phyloP scores from a whole-genome alignment of 1,140 invertebrate species.

The Hycleus cichorii region DNA sequence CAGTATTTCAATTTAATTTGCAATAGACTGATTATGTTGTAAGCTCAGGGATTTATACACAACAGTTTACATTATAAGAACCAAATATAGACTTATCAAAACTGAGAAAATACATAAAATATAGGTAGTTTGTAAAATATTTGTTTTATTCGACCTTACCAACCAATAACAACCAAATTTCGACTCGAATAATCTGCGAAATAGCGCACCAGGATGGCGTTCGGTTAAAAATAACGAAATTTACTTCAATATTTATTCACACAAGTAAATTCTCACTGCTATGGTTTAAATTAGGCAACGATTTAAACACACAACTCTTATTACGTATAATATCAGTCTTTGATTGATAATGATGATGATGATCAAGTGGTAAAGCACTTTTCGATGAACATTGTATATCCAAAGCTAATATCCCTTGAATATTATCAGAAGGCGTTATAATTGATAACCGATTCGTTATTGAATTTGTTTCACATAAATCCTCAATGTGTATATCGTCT shows the following conservation, averaged over 20 bases:
- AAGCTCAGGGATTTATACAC: constrained; percentile 20
- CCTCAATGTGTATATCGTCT: constrained; percentile 28
- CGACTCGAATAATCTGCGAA: too few species aligned
- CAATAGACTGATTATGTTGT: constrained; percentile 22
- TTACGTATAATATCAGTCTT: constrained; percentile 31
- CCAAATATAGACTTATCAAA: constrained; percentile 15
- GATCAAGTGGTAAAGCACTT: constrained; percentile 17
- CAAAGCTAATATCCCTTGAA: constrained; percentile 45
- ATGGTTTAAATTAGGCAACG: constrained; percentile 58
- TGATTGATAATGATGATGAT: not conserved
- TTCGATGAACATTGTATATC: constrained; percentile 41
- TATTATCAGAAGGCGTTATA: constrained; percentile 22
- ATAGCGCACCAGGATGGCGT: too few species aligned
- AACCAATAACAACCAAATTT: too few species aligned
- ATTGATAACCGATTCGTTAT: constrained; percentile 2
- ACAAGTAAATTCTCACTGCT: constrained; percentile 53
- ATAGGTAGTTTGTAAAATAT: constrained; percentile 21
- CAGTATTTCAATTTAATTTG: constrained; percentile 9
- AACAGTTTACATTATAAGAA: constrained; percentile 13
- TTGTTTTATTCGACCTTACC: too few species aligned
- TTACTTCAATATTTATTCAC: constrained; percentile 18
- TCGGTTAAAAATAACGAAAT: too few species aligned
- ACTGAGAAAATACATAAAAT: constrained; percentile 18
- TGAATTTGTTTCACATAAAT: constrained; percentile 28
- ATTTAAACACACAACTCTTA: constrained; percentile 43